Percentiles rank a stretch among this genome's conserved stretches.
Conservation (phyloP, 2,888 invertebrate species). For the Notodonta dromedarius region DNA sequence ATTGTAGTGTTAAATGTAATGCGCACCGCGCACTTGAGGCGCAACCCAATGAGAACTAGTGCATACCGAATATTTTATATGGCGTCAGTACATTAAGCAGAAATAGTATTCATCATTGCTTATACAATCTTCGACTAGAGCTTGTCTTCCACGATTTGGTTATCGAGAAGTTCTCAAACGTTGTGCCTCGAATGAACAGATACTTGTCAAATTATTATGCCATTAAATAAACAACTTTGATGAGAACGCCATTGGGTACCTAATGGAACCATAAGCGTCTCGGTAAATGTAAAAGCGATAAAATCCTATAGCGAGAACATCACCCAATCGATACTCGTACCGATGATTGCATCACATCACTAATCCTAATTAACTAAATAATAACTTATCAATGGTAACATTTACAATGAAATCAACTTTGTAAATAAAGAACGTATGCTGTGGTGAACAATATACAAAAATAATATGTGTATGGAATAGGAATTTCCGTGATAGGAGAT, state of each 20-base stretch:
- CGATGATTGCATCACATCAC: conserved; percentile 39
- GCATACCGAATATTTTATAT: too few relatives aligned
- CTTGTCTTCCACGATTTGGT: not conserved
- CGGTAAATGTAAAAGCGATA: conserved; percentile 6
- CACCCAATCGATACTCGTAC: conserved; percentile 24
- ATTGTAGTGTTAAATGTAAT: conserved; percentile 11
- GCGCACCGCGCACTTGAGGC: conserved; percentile 9
- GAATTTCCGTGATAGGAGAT: conserved; percentile 76
- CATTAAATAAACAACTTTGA: not conserved
- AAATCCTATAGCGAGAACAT: conserved; percentile 3
- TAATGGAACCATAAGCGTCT: not conserved
- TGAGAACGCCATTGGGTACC: not conserved
- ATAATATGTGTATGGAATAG: conserved; percentile 79
- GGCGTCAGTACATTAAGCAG: too few relatives aligned
- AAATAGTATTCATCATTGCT: too few relatives aligned
- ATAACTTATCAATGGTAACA: conserved; percentile 83
- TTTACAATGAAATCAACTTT: conserved; percentile 76
- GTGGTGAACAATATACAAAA: conserved; percentile 75
- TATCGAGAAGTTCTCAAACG: not conserved
- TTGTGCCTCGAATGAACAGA: conserved; percentile 6
- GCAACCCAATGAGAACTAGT: too few relatives aligned
- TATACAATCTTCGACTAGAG: not conserved
- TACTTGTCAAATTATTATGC: conserved; percentile 4
- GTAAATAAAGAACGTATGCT: conserved; percentile 62
- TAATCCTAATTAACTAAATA: conserved; percentile 58